Conservation (phyloP, 2,888 invertebrate species). For the Leptinotarsa rubiginosa region DNA sequence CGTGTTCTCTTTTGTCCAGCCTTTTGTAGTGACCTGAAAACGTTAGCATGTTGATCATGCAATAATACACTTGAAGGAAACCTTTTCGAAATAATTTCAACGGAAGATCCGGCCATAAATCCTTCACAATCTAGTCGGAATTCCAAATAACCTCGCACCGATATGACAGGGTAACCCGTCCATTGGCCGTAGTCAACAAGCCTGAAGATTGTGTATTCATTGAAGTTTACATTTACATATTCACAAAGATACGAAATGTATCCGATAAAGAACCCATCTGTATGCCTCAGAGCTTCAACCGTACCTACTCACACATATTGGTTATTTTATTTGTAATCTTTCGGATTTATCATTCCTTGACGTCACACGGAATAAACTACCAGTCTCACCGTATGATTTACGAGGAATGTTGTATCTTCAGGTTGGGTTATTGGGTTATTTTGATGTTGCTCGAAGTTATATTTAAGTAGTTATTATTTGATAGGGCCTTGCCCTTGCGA, state of each 20-base stretch:
- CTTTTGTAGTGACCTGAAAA: too few relatives aligned
- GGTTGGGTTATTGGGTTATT: conserved; percentile 8
- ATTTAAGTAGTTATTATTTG: not conserved
- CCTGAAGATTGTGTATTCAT: conserved; percentile 14
- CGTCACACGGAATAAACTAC: not conserved
- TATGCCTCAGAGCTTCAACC: conserved; percentile 9
- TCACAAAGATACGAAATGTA: not conserved
- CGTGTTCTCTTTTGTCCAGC: too few relatives aligned
- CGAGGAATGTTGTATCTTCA: conserved; percentile 1
- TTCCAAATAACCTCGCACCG: not conserved
- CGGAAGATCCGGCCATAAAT: too few relatives aligned
- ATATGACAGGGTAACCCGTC: conserved; percentile 12
- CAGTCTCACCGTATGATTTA: conserved; percentile 5
- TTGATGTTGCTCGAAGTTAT: not conserved
- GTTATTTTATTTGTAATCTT: not conserved
- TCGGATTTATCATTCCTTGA: not conserved
- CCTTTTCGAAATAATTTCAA: too few relatives aligned
- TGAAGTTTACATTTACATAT: conserved; percentile 19
- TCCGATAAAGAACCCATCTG: conserved; percentile 9
- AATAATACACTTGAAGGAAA: too few relatives aligned
- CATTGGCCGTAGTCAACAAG: conserved; percentile 10
- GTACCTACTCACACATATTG: conserved; percentile 11
- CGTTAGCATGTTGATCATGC: too few relatives aligned
- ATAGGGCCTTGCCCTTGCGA: not conserved
- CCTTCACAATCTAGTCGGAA: not conserved